Conservation (phyloP, 2,797 vertebrate genomes). For the Menidia menidia region DNA sequence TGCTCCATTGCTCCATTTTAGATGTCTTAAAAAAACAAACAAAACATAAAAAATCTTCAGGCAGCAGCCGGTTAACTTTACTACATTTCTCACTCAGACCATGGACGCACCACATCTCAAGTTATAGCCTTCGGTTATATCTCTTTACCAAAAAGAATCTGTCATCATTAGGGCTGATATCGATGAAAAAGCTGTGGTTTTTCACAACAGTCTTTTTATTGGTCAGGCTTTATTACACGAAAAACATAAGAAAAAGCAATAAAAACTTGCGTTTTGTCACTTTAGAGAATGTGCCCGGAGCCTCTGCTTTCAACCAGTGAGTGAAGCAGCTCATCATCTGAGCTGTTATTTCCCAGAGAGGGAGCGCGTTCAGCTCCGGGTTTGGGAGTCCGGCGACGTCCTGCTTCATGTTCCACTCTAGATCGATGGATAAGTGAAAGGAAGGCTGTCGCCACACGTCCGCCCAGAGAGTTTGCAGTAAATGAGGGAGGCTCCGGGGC, state of each 20-base stretch:
- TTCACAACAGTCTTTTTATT: no score
- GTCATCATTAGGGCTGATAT: no score
- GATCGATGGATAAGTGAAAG: constrained; percentile 42
- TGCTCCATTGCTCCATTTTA: no score
- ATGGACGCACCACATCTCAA: not conserved
- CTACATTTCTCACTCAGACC: not conserved
- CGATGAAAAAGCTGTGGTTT: no score
- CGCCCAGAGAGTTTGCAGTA: not conserved
- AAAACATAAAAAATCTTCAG: no score
- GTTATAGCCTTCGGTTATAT: not conserved
- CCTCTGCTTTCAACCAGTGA: not conserved
- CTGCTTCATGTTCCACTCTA: constrained; percentile 28
- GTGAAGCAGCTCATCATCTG: not conserved
- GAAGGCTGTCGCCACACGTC: constrained; percentile 37
- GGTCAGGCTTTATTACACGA: no score
- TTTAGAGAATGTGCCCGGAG: not conserved
- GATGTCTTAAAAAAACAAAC: no score
- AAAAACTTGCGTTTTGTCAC: no score
- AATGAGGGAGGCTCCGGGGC: constrained; percentile 31
- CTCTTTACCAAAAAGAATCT: not conserved
- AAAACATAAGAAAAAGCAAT: no score
- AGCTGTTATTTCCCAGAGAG: constrained; percentile 3
- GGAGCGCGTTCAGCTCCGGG: not conserved
- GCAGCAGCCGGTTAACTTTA: no score
- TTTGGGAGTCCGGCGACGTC: constrained; percentile 23